Conservation (phyloP, 2,797 vertebrate genomes). For the Dipus sagitta region DNA sequence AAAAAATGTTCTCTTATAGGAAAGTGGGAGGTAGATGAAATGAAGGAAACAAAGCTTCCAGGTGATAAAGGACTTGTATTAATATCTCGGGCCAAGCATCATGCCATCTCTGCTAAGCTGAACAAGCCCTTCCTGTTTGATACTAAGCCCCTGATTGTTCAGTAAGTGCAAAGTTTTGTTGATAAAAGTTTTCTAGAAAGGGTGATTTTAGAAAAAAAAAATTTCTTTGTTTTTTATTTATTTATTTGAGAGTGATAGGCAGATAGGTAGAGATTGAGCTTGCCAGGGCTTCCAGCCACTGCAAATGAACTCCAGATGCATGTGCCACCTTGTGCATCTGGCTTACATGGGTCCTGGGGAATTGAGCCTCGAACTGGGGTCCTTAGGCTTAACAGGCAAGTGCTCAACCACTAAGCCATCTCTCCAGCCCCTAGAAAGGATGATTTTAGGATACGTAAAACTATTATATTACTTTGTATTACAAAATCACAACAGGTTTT, state of each 20-base stretch:
- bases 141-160: constrained; percentile 94
- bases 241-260: too few species aligned
- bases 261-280: too few species aligned
- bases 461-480: neutral
- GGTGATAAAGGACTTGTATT: constrained; percentile 97
- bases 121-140: constrained; percentile 95
- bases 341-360: too few species aligned
- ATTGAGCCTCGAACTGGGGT: too few species aligned
- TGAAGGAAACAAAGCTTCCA: constrained; percentile 95
- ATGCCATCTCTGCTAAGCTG: constrained; percentile 95
- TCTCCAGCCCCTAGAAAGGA: neutral
- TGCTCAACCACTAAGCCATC: too few species aligned
- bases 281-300: too few species aligned
- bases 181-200: constrained; percentile 39
- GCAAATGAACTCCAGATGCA: too few species aligned
- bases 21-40: constrained; percentile 97
- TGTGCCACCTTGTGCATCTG: too few species aligned
- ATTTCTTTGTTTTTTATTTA: too few species aligned
- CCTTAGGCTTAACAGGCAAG: too few species aligned
- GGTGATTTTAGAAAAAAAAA: neutral
- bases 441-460: neutral
- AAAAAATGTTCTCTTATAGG: constrained; percentile 87
- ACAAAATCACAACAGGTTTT: neutral
- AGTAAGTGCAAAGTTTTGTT: constrained; percentile 90
- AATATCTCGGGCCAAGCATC: constrained; percentile 97